These are phyloP conservation scores for Ophion obscuratus DNA, from an alignment of 2,888 invertebrate genomes.

Conservation along the genomic window DNA sequence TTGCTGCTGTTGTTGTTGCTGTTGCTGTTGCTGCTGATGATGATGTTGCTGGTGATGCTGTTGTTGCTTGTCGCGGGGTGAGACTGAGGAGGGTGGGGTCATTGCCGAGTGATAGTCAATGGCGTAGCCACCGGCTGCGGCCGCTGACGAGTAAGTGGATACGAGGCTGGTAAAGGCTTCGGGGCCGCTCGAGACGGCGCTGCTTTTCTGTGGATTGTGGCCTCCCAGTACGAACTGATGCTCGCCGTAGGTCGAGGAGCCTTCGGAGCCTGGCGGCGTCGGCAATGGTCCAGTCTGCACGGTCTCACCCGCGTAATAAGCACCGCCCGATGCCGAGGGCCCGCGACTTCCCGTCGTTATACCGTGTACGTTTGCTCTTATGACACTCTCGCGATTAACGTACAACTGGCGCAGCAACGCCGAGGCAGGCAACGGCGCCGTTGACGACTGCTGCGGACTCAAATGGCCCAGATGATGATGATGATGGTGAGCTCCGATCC, in stretches of 20 bases:
- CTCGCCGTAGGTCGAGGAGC: constrained; percentile 90
- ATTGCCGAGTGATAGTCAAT: constrained; percentile 96
- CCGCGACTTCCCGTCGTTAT: constrained; percentile 83
- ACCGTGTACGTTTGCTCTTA: constrained; percentile 92
- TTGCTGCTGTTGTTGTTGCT: constrained; percentile 85
- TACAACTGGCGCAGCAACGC: constrained; percentile 95
- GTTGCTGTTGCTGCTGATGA: constrained; percentile 86
- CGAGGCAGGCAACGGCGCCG: constrained; percentile 92
- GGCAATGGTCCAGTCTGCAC: constrained; percentile 91
- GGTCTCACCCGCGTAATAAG: constrained; percentile 79
- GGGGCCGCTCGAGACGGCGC: constrained; percentile 77
- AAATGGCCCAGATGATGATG: constrained; percentile 85
- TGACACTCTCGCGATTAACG: constrained; percentile 95
- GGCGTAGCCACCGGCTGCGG: constrained; percentile 86
- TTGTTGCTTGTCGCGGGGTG: constrained; percentile 93
- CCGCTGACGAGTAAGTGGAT: constrained; percentile 84
- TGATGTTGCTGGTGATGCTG: constrained; percentile 86
- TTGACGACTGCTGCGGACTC: constrained; percentile 86
- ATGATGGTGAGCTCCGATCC: constrained; percentile 92
- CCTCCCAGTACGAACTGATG: constrained; percentile 85
- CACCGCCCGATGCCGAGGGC: constrained; percentile 76
- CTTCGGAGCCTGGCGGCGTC: constrained; percentile 96
- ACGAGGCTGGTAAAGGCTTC: constrained; percentile 87
- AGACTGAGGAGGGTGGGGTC: constrained; percentile 98
- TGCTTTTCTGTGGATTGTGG: constrained; percentile 80